Evolutionary conservation across 2,888 invertebrate genomes (phyloP), one percentile per base, ranked within the genome.

Genomic region (Acrobasis suavella): DNA sequence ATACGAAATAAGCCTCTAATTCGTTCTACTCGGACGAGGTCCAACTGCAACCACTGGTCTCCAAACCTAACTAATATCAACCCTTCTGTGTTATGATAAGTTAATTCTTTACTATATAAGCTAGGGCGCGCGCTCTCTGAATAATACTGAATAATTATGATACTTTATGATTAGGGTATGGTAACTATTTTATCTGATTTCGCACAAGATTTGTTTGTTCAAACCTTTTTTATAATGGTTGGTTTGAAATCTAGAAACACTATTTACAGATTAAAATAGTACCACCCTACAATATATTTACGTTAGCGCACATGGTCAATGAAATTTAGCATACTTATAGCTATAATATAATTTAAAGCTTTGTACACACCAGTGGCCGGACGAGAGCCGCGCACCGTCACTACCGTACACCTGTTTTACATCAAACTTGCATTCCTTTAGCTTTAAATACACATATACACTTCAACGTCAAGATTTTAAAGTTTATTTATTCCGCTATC

Each of bases 381-480:
- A 52, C 60, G 56, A 69, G 69, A 75, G 71, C 84, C 87, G 86
- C 87, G 86, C 86, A 84, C 85, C 86, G 83, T 85, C 85, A 86
- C 83, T 85, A 86, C 85, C 83, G 69, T 82, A 77, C 77, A 78
- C 76, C 80, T 80, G 80, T 82, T 76, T 80, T 77, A 79, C 82
- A 83, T 79, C 77, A 81, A 81, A 82, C 80, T 80, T 77, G 74
- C 68, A 60, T 71, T 67, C 69, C 68, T 70, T 76, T 85, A 85
- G 81, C 82, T 77, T 84, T 83, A 78, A 82, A 86, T 86, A 89
- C 83, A 89, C 87, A 86, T 83, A 85, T 86, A 89, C 87, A 87
- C 80, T 73, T 86, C 82, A 87, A 88, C 82, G 80, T 84, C 74
- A 76, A 86, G 81, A 83, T 7, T 74, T 77, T 76, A 76, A 76